Evolutionary conservation across 1,140 invertebrate genomes (phyloP).

Genomic region (Antheraea pernyi): DNA sequence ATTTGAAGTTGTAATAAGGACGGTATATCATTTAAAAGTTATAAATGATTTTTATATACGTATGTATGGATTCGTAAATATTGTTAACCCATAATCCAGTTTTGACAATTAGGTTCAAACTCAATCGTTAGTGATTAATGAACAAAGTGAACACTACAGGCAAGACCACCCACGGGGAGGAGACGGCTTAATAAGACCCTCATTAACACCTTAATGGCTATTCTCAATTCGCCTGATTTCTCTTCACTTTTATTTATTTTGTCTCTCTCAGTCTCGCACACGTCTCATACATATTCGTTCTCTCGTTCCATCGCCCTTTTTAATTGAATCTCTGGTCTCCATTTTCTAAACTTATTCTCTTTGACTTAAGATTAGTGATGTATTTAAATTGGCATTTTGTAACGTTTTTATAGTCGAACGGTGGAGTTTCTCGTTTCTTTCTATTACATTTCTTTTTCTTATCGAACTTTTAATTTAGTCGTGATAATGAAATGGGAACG

Average conservation of each 20-base stretch:
- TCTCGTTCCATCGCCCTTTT: constrained; percentile 49
- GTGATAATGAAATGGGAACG: constrained; percentile 33
- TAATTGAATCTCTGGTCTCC: constrained; percentile 67
- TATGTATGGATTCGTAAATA: background rate
- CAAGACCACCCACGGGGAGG: constrained; percentile 68
- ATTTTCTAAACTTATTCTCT: constrained; percentile 72
- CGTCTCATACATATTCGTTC: constrained; percentile 27
- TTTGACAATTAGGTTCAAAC: constrained; percentile 61
- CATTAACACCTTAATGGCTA: constrained; percentile 76
- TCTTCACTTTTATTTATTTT: constrained; percentile 68
- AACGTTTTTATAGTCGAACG: constrained; percentile 55
- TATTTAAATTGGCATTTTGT: constrained; percentile 74
- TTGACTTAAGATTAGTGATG: constrained; percentile 74
- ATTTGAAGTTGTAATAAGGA: too few species aligned
- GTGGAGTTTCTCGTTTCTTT: constrained; percentile 30
- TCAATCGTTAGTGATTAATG: constrained; percentile 67
- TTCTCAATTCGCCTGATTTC: constrained; percentile 72
- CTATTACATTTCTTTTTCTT: constrained; percentile 29
- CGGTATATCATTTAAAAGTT: too few species aligned
- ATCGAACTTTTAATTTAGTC: constrained; percentile 64
- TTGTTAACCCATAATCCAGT: constrained; percentile 34
- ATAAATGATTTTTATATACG: too few species aligned
- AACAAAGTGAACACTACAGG: constrained; percentile 51
- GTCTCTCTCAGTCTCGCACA: constrained; percentile 38
- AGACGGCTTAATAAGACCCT: constrained; percentile 76